Evolutionary conservation across 92 coral and sea anemone genomes (phyloP), one percentile per base, ranked within the genome.

Genomic region (Palythoa grandis): DNA sequence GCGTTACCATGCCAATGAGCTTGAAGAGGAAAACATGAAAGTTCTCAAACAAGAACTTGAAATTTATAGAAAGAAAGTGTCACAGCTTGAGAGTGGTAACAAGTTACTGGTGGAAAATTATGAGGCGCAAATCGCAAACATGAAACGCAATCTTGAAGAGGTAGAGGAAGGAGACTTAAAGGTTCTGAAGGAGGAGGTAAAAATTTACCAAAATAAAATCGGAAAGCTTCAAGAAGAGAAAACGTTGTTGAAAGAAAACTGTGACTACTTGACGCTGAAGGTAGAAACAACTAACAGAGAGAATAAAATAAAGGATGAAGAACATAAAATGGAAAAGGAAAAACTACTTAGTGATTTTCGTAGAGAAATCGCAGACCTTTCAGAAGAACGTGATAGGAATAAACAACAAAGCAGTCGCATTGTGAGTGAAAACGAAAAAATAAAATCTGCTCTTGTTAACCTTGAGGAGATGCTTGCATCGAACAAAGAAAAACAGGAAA

Each of bases 161-260:
- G 87, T 86, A 40, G 97, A 95, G 60, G 97, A 93, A 48, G 96
- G 92, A 38, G 94, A 93, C 79, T 71, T 90, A 83, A 93, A 89
- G 83, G 92, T 95, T 20, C 88, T 92, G 52, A 96, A 93, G 52
- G 95, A 93, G 61, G 96, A 95, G 84, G 95, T 95, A 0, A 88
- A 91, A 35, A 84, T 93, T 60, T 95, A 93, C 88, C 87, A 89
- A 76, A 93, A 90, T 70, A 90, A 87, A 90, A 89, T 89, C 23
- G 92, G 83, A 17, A 88, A 86, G 58, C 92, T 95, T 20, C 89
- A 93, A 66, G 88, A 91, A 24, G 96, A 89, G 52, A 95, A 90
- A 66, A 82, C 29, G 43, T 74, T 86, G 24, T 52, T 92, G 87
- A 67, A 84, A 20, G 96, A 91, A 70, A 90, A 86, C 69, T 83